phyloP scores from a whole-genome alignment of 2,113 vertebrate species.

The Corythoichthys haematopterus region DNA sequence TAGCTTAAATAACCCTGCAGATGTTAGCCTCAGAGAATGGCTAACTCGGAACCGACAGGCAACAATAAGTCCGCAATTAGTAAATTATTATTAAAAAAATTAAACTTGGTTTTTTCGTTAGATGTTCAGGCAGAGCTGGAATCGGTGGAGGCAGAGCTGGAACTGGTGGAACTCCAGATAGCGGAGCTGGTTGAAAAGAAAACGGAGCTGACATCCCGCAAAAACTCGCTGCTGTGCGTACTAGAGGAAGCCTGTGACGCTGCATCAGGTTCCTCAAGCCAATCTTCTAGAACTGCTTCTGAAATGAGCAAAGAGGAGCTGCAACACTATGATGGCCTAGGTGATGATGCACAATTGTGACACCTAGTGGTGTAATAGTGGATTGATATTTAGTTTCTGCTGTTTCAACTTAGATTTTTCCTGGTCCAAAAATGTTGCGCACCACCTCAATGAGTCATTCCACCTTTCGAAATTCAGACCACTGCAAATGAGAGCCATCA shows the following conservation, averaged over 20 bases:
- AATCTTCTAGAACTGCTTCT: constrained; percentile 40
- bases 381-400: no score
- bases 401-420: constrained; percentile 76
- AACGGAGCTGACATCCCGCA: constrained; percentile 76
- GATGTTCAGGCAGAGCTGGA: constrained; percentile 80
- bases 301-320: constrained; percentile 66
- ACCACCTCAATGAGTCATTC: constrained; percentile 74
- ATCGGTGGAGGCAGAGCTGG: constrained; percentile 79
- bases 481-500: constrained; percentile 86
- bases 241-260: constrained; percentile 72
- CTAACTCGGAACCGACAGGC: no score
- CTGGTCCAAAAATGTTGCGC: constrained; percentile 80
- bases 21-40: constrained; percentile 35
- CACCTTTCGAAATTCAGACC: constrained; percentile 80
- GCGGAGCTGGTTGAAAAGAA: constrained; percentile 84
- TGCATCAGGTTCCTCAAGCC: constrained; percentile 34
- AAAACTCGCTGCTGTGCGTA: constrained; percentile 67
- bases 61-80: no score
- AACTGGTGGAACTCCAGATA: constrained; percentile 83
- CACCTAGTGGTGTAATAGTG: no score
- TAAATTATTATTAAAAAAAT: no score
- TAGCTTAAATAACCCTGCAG: constrained; percentile 21
- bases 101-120: constrained; percentile 27
- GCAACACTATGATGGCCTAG: constrained; percentile 77
- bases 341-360: constrained; percentile 50